Base-by-base conservation (phyloP, 2,888 invertebrate species). In the Cheilosia scutellata region DNA sequence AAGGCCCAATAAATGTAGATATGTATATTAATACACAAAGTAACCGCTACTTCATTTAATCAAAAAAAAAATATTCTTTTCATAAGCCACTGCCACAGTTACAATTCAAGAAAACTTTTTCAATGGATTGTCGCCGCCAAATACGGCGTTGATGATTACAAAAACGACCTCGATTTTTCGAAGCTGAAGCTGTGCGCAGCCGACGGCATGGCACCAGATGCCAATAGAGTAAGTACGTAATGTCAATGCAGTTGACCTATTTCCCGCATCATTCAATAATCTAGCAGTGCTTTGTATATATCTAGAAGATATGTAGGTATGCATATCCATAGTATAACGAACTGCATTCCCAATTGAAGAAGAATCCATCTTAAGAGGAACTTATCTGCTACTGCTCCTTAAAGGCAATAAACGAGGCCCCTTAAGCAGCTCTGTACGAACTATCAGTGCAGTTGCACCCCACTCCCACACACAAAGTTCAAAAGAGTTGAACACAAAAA, bases 211-310 rank as follows among this genome's bases (percentile, higher is more conserved):
- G 42, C 55, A 77, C 49, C 74, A 79, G 66, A 75, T 77, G 72
- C 47, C 82, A 68, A 68, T 63, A 42, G 68, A n/a, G n/a, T n/a
- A n/a, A 55, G 58, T 70, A 76, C 53, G 31, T 72, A 82, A 86
- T 82, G 86, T 82, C 86, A 86, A 86, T 77, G 66, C 40, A 82
- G 71, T 86, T 86, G 86, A 86, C 86, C 86, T 82, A 86, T 74
- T 86, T 86, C 82, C 42, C 60, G 47, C 76, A 62, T 76, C 62
- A 29, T 68, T 65, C 76, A 60, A 82, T 71, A 76, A 84, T 75
- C 53, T 58, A 55, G 37, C 68, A 75, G 51, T 68, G 62, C 74
- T 75, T 57, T 37, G 55, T 40, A 66, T 71, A 51, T 79, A 11
- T 6, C n/a, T 33, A 40, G 9, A 4, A 49, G 29, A 76, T 65